Evolutionary conservation across 2,888 invertebrate genomes (phyloP), one percentile per base, ranked within the genome.

Genomic region (Andrena haemorrhoa): DNA sequence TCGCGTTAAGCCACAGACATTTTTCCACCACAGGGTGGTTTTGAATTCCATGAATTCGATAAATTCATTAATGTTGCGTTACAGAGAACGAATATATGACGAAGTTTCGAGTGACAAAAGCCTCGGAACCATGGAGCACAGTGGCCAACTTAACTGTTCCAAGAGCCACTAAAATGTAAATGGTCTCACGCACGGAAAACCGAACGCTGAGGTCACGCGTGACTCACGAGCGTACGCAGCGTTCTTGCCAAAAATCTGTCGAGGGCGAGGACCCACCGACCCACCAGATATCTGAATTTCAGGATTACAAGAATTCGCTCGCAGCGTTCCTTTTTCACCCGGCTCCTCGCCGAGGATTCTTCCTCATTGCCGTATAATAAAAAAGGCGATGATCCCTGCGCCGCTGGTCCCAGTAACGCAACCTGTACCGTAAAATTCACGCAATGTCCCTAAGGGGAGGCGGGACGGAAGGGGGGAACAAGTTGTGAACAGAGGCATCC

Each of bases 321-420:
- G 71, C 29, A 58, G 74, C 79, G 74, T 78, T 77, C 60, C 61
- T 65, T 61, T 60, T 64, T 79, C 16, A n/a, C 51, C 77, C 65
- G 63, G 58, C 20, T 51, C 51, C n/a, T 61, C 23, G 58, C 33
- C 74, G 64, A 53, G 77, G 82, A 79, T 82, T 88, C 89, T 89
- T 90, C 89, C 90, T 88, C 81, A 89, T 87, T 89, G 83, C 90
- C 66, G 82, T 76, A 87, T 84, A 89, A 91, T 90, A 91, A 91
- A 91, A 88, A 87, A 88, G 87, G 83, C 89, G 90, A 88, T 88
- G 89, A 87, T 88, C 89, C 85, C 68, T 63, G 60, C 49, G 47
- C 41, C 73, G 49, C 20, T 60, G 79, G 69, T 35, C 64, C 72
- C 49, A 49, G 71, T 33, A 61, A 66, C 68, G 77, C 58, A 75